Percentiles rank a stretch among this genome's conserved stretches.
These are phyloP conservation scores for Ostrea edulis DNA, from an alignment of 1,140 invertebrate genomes.

Conservation along the genomic window DNA sequence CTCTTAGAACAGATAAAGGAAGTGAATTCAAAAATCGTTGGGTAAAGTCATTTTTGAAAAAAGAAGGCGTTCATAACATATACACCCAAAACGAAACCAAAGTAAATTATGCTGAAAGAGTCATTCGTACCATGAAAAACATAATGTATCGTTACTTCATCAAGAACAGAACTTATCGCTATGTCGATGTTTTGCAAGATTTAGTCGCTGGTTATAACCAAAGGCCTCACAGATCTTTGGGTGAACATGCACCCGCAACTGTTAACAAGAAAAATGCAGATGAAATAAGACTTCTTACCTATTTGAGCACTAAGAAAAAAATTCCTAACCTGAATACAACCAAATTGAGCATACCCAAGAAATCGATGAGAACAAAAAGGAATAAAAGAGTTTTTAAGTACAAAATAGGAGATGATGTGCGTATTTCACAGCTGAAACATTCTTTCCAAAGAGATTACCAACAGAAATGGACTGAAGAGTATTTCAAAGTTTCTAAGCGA, in stretches of 20 bases:
- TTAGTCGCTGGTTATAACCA: background rate
- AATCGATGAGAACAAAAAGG: constrained; percentile 29
- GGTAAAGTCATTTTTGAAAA: constrained; percentile 38
- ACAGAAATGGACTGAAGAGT: no score
- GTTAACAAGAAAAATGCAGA: constrained; percentile 44
- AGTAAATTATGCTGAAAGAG: constrained; percentile 43
- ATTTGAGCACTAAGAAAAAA: constrained; percentile 42
- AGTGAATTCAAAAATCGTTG: constrained; percentile 49
- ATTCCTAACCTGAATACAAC: constrained; percentile 41
- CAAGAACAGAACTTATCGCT: constrained; percentile 44
- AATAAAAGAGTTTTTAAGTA: constrained; percentile 39
- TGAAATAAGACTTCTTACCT: constrained; percentile 42
- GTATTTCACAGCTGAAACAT: constrained; percentile 48
- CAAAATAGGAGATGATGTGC: constrained; percentile 51
- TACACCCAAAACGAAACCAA: constrained; percentile 47
- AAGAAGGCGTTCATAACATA: constrained; percentile 31
- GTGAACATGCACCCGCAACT: constrained; percentile 29
- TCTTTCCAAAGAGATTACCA: constrained; percentile 49
- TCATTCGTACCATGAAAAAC: background rate
- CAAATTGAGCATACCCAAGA: constrained; percentile 19
- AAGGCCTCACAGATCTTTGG: constrained; percentile 43
- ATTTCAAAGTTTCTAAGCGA: no score
- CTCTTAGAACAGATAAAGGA: constrained; percentile 43
- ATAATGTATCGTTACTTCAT: constrained; percentile 43
- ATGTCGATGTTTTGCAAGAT: background rate